Evolutionary conservation across 92 coral and sea anemone species (phyloP).

Genomic region (Parazoanthus atlanticus): DNA sequence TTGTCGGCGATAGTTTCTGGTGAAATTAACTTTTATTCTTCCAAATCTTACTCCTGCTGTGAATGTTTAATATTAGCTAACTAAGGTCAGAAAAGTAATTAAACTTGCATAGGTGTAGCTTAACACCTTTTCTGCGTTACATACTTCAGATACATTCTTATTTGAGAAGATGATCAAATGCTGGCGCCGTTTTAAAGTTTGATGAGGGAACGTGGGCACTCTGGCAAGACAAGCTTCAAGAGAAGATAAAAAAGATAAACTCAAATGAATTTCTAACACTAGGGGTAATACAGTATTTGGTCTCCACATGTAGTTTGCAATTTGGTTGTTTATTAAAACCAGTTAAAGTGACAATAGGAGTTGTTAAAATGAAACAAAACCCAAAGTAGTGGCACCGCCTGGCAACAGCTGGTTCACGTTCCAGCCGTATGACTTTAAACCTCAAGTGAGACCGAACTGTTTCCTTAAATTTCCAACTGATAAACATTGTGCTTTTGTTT

Average conservation of each 20-base stretch:
- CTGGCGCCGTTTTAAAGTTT: not conserved
- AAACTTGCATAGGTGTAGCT: conserved; percentile 15
- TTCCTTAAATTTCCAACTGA: not conserved
- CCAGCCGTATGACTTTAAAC: conserved; percentile 15
- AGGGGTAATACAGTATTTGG: not conserved
- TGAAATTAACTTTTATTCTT: conserved; percentile 18
- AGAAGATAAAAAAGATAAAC: not conserved
- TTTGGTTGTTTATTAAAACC: conserved; percentile 16
- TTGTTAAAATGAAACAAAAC: not conserved
- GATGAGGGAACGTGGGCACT: not conserved
- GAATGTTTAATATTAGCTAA: conserved; percentile 2
- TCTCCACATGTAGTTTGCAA: conserved; percentile 14
- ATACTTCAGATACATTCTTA: not conserved
- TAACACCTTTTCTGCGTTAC: not conserved
- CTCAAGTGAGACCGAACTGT: not conserved
- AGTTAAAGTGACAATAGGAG: conserved; percentile 3
- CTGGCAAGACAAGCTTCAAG: not conserved
- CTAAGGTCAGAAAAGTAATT: conserved; percentile 7
- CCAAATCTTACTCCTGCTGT: not conserved
- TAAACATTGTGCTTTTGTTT: not conserved
- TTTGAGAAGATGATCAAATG: not conserved
- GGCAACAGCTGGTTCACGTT: conserved; percentile 23
- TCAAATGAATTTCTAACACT: not conserved
- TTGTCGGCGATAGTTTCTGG: conserved; percentile 11
- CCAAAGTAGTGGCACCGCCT: not conserved